Conservation (phyloP, 1,140 invertebrate species). For the Ditylenchus dipsaci region DNA sequence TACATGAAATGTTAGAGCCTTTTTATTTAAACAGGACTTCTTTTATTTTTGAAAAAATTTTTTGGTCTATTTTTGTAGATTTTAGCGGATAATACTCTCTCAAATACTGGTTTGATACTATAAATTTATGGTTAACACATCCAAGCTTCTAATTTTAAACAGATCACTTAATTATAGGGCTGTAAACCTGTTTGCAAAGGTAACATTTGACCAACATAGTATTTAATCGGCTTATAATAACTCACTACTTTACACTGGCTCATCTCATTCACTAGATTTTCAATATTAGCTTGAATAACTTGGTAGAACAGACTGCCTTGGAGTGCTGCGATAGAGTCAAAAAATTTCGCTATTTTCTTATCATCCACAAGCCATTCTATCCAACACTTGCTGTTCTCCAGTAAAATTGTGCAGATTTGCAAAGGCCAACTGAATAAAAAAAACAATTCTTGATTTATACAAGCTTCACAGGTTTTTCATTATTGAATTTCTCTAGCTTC, state of each 20-base stretch:
- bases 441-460: neutral
- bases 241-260: conserved; percentile 39
- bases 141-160: too few relatives aligned
- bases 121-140: too few relatives aligned
- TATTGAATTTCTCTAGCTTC: neutral
- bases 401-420: conserved; percentile 34
- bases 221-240: too few relatives aligned
- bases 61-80: too few relatives aligned
- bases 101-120: too few relatives aligned
- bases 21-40: too few relatives aligned
- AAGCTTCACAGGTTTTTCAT: conserved; percentile 1
- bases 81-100: too few relatives aligned
- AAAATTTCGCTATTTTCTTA: conserved; percentile 18
- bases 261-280: conserved; percentile 33
- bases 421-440: conserved; percentile 32
- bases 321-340: conserved; percentile 34
- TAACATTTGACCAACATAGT: too few relatives aligned
- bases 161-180: too few relatives aligned
- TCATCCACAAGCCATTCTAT: conserved; percentile 27
- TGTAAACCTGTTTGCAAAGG: too few relatives aligned
- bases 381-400: conserved; percentile 32
- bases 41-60: too few relatives aligned
- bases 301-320: conserved; percentile 21
- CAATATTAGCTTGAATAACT: conserved; percentile 28
- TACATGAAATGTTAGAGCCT: too few relatives aligned